These are phyloP conservation scores for Prochilodus magdalenae DNA, from an alignment of 2,113 vertebrate species.

Conservation along the genomic window DNA sequence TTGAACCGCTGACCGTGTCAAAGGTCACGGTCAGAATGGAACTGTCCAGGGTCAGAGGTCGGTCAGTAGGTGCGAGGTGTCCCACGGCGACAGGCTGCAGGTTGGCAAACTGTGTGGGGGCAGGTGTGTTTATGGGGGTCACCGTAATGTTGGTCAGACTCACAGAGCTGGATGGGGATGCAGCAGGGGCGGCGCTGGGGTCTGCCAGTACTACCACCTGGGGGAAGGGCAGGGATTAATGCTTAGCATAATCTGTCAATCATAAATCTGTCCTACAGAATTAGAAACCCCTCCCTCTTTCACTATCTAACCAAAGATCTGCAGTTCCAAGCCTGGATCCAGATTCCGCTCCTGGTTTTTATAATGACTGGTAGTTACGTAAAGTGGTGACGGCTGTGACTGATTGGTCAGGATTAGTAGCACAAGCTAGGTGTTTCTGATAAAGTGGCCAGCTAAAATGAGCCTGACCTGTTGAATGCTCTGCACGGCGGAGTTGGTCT, in stretches of 20 bases:
- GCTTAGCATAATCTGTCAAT: not conserved
- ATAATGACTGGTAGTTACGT: too few species aligned
- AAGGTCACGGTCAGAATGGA: slow-evolving; percentile 97
- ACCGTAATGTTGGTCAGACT: slow-evolving; percentile 93
- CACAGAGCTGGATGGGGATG: slow-evolving; percentile 83
- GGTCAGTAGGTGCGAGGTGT: slow-evolving; percentile 84
- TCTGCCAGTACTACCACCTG: slow-evolving; percentile 96
- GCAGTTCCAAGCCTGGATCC: too few species aligned
- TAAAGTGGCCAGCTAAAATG: not conserved
- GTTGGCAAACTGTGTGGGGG: slow-evolving; percentile 90
- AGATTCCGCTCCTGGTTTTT: too few species aligned
- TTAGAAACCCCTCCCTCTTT: not conserved
- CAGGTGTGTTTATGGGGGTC: slow-evolving; percentile 86
- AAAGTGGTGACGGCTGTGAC: too few species aligned
- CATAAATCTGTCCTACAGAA: not conserved
- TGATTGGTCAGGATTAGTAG: not conserved
- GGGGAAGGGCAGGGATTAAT: not conserved
- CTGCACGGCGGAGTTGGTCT: slow-evolving; percentile 95
- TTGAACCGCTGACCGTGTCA: slow-evolving; percentile 89
- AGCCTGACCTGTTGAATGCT: slow-evolving; percentile 92
- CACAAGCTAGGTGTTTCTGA: not conserved
- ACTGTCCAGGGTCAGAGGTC: slow-evolving; percentile 92
- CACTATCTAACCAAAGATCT: too few species aligned
- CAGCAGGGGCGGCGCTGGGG: slow-evolving; percentile 72
- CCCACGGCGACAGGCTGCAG: slow-evolving; percentile 92